Conservation (phyloP, 1,140 invertebrate genomes). For the Halesus radiatus region DNA sequence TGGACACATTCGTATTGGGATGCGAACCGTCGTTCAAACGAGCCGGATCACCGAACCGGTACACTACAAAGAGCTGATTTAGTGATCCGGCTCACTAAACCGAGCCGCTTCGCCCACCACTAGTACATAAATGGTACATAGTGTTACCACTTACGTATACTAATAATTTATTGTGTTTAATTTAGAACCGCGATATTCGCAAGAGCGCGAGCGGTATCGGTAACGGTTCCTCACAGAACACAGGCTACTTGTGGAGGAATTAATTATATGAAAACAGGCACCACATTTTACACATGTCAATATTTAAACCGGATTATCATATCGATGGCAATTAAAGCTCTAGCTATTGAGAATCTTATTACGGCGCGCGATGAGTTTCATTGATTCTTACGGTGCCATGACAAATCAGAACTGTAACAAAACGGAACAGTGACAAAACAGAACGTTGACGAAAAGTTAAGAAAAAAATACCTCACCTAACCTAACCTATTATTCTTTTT, state of each 20-base stretch:
- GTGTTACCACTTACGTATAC: too few relatives aligned
- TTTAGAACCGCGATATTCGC: constrained; percentile 10
- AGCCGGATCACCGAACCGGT: too few relatives aligned
- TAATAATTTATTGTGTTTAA: constrained; percentile 1
- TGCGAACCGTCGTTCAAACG: too few relatives aligned
- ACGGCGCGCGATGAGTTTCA: neutral
- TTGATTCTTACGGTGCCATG: neutral
- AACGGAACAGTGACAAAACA: neutral
- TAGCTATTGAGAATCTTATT: neutral
- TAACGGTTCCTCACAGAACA: neutral
- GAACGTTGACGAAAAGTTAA: too few relatives aligned
- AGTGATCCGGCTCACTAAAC: too few relatives aligned
- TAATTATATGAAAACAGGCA: constrained; percentile 32
- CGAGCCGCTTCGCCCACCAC: too few relatives aligned
- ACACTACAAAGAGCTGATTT: too few relatives aligned
- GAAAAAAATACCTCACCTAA: too few relatives aligned
- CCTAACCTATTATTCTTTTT: too few relatives aligned
- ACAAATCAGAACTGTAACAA: neutral
- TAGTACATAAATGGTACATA: too few relatives aligned
- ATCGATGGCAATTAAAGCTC: constrained; percentile 31
- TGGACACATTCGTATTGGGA: too few relatives aligned
- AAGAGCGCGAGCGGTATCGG: neutral
- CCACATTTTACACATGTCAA: constrained; percentile 35
- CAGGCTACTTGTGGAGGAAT: constrained; percentile 5
- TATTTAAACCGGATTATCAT: constrained; percentile 36